A percentile compares a stretch with the other conserved stretches of the same genome.
Evolutionary conservation across 2,888 invertebrate genomes (phyloP).

Genomic region (Dasysyrphus tricinctus): DNA sequence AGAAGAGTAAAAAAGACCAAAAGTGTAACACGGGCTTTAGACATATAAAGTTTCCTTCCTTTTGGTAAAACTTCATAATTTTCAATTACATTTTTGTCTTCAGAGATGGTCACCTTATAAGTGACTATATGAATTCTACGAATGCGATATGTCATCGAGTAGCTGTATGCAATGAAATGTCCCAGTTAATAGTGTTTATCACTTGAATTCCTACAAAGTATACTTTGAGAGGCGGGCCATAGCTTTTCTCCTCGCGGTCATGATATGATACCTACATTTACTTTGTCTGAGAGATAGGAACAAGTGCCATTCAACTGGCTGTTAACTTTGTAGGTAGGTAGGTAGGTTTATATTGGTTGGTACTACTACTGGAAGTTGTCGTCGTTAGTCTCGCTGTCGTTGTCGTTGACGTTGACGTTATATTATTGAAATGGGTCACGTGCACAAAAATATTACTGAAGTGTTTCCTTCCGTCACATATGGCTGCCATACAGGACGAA

Average conservation of each 20-base stretch:
- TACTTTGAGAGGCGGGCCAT: conserved; percentile 5
- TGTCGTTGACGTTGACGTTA: conserved; percentile 44
- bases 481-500: conserved; percentile 50
- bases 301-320: conserved; percentile 60
- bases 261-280: conserved; percentile 1
- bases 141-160: conserved; percentile 24
- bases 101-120: background rate
- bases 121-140: background rate
- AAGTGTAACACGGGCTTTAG: too few species aligned
- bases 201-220: conserved; percentile 40
- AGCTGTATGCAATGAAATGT: conserved; percentile 38
- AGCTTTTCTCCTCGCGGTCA: conserved; percentile 17
- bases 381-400: background rate
- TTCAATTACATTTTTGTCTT: background rate
- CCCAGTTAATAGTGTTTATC: conserved; percentile 71
- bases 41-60: too few species aligned
- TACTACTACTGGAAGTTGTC: background rate
- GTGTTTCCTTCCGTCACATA: conserved; percentile 73
- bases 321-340: conserved; percentile 1
- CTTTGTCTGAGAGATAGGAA: conserved; percentile 3
- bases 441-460: conserved; percentile 73
- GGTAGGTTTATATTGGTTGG: background rate
- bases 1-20: too few species aligned
- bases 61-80: background rate
- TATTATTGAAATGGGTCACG: conserved; percentile 73